phyloP scores from a whole-genome alignment of 2,797 vertebrate genomes.

The Myoxocephalus aenaeus region DNA sequence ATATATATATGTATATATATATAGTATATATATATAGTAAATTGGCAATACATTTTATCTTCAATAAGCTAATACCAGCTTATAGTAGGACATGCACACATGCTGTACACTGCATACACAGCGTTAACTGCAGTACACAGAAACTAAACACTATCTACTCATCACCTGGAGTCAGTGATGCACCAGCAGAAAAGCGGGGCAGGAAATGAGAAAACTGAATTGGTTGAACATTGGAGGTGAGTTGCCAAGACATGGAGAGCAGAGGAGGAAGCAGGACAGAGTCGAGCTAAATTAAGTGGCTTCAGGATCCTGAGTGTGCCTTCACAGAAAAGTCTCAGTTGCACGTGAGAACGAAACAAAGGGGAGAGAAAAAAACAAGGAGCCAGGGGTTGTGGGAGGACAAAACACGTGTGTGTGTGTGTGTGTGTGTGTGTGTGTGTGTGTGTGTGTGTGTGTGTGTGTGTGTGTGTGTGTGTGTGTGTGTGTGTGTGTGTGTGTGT shows the following conservation, averaged over 20 bases:
- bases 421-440: background rate
- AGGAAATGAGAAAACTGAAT: constrained; percentile 33
- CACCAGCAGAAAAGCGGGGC: constrained; percentile 18
- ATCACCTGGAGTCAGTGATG: background rate
- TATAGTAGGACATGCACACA: background rate
- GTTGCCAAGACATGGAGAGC: constrained; percentile 24
- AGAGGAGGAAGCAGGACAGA: constrained; percentile 20
- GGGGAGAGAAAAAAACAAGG: constrained; percentile 27
- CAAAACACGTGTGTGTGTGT: background rate
- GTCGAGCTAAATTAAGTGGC: background rate
- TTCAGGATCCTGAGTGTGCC: constrained; percentile 22
- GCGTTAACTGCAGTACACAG: background rate
- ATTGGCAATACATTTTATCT: too few relatives aligned
- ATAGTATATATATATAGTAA: too few relatives aligned
- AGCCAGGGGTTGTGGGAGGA: constrained; percentile 39
- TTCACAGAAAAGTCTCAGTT: constrained; percentile 30
- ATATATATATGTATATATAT: background rate
- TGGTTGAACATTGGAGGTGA: constrained; percentile 13
- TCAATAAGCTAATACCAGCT: background rate
- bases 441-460: background rate
- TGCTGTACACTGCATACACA: background rate
- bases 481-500: background rate
- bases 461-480: too few relatives aligned
- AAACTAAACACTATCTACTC: background rate
- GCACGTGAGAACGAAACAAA: constrained; percentile 46